Conservation (phyloP, 2,797 vertebrate genomes). For the Pterois miles region DNA sequence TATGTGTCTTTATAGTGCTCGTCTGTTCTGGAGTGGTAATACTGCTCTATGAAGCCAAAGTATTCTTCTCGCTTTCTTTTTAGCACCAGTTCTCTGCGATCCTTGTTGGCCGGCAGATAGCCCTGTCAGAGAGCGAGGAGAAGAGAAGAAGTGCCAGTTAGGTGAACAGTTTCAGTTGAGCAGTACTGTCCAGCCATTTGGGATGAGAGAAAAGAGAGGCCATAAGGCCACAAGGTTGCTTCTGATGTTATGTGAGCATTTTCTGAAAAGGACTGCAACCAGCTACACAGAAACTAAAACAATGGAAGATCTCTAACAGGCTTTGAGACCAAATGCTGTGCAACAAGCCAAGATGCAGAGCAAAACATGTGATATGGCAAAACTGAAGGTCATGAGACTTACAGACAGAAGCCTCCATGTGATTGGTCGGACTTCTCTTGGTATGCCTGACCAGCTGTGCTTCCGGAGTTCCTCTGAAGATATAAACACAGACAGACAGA, state of each 20-base stretch:
- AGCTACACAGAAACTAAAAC: not conserved
- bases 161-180: conserved; percentile 4
- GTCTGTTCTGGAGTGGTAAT: conserved; percentile 97
- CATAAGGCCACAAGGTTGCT: conserved; percentile 26
- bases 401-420: conserved; percentile 98
- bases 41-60: conserved; percentile 98
- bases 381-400: conserved; percentile 69
- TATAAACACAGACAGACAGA: not conserved
- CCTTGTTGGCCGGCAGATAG: conserved; percentile 95
- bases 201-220: conserved; percentile 25
- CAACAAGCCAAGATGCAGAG: not conserved
- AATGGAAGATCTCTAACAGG: too few relatives aligned
- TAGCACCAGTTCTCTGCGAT: conserved; percentile 91
- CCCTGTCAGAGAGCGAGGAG: conserved; percentile 80
- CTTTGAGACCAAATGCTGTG: not conserved
- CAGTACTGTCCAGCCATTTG: not conserved
- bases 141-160: not conserved
- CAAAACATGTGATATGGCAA: not conserved
- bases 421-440: conserved; percentile 93
- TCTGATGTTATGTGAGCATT: not conserved
- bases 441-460: conserved; percentile 98
- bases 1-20: conserved; percentile 97
- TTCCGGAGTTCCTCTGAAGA: conserved; percentile 94
- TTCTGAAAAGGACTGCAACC: not conserved
- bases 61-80: conserved; percentile 96